Percentiles rank a stretch among this genome's conserved stretches.
Conservation (phyloP, 2,113 vertebrate genomes). For the Pachycephala philippinensis region DNA sequence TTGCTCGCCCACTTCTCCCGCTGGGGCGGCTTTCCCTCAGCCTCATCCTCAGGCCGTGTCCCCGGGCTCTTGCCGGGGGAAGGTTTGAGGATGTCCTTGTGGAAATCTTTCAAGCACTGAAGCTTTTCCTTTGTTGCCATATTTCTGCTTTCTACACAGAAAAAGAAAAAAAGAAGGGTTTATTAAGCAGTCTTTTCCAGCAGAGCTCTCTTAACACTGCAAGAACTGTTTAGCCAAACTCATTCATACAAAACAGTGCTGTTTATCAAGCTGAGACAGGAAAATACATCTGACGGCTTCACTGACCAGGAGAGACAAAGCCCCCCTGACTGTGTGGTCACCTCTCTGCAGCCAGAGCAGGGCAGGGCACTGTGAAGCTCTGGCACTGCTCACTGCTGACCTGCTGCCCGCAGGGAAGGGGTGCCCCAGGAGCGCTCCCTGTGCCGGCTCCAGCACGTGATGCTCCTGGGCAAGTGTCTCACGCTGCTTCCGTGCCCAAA, state of each 20-base stretch:
- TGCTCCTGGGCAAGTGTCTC: neutral
- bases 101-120: slow-evolving; percentile 96
- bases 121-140: slow-evolving; percentile 98
- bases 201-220: neutral
- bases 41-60: slow-evolving; percentile 92
- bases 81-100: slow-evolving; percentile 97
- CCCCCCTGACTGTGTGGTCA: neutral
- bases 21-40: slow-evolving; percentile 90
- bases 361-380: neutral
- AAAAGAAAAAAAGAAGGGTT: neutral
- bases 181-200: neutral
- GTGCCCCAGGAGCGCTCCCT: neutral
- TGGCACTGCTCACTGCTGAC: neutral
- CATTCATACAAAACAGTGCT: neutral
- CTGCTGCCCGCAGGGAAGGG: neutral
- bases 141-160: slow-evolving; percentile 49
- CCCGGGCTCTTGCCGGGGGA: slow-evolving; percentile 97
- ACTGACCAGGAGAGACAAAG: neutral
- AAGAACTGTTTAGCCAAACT: neutral
- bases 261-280: neutral
- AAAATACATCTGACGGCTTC: neutral
- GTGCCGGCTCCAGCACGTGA: neutral
- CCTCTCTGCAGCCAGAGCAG: neutral
- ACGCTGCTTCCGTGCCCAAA: neutral
- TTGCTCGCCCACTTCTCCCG: slow-evolving; percentile 98